Evolutionary conservation across 2,797 vertebrate species (phyloP).

Genomic region (Hyperoplus immaculatus): DNA sequence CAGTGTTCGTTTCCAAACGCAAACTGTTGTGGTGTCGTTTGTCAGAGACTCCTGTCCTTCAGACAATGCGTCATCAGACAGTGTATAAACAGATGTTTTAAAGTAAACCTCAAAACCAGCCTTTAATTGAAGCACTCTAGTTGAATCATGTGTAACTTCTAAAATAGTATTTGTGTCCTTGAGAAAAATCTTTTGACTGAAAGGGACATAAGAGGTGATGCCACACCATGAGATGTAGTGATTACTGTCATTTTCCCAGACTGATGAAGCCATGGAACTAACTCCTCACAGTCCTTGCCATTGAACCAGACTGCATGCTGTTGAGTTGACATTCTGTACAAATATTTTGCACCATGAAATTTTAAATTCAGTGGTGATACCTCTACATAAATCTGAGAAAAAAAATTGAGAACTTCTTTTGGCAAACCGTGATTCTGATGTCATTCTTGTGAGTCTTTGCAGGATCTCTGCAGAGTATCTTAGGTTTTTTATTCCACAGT

Average conservation of each 20-base stretch:
- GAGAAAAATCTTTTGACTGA: slow-evolving; percentile 8
- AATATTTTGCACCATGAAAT: slow-evolving; percentile 34
- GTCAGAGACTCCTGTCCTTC: slow-evolving; percentile 45
- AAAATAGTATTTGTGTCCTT: background rate
- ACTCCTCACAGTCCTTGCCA: background rate
- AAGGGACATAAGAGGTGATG: background rate
- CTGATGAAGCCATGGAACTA: slow-evolving; percentile 11
- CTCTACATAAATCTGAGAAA: slow-evolving; percentile 43
- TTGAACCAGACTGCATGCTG: slow-evolving; percentile 1
- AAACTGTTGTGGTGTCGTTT: slow-evolving; percentile 21
- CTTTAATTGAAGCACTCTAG: slow-evolving; percentile 43
- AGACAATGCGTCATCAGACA: slow-evolving; percentile 44
- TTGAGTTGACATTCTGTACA: slow-evolving; percentile 4
- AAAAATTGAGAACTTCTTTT: slow-evolving; percentile 26
- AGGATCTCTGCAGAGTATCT: slow-evolving; percentile 45
- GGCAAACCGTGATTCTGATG: slow-evolving; percentile 46
- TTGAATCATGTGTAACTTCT: slow-evolving; percentile 19
- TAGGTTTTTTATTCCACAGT: slow-evolving; percentile 42
- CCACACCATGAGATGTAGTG: background rate
- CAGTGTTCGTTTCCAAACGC: slow-evolving; percentile 32
- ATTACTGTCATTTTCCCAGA: slow-evolving; percentile 8
- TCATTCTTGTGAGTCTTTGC: slow-evolving; percentile 31
- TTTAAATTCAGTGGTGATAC: slow-evolving; percentile 17
- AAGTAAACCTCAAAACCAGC: slow-evolving; percentile 41
- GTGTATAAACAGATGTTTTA: slow-evolving; percentile 67